Percentiles rank a stretch among this genome's conserved stretches.
These are phyloP conservation scores for Trichechus manatus DNA, from an alignment of 2,113 vertebrate genomes.

Conservation along the genomic window DNA sequence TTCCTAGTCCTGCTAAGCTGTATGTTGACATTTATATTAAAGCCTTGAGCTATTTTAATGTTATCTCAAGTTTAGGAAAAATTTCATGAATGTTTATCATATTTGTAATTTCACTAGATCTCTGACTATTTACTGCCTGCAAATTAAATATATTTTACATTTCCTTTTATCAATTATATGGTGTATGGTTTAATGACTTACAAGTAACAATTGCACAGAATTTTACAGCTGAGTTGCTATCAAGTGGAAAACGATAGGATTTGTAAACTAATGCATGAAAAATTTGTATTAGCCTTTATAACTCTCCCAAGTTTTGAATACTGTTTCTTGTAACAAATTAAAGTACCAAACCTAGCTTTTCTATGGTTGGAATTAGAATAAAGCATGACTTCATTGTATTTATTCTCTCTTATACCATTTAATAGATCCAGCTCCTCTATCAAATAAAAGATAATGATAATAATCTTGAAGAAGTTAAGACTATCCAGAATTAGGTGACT, in stretches of 20 bases:
- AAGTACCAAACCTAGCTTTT: neutral
- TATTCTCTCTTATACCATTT: neutral
- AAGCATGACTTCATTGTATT: neutral
- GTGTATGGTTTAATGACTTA: neutral
- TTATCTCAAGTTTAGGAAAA: neutral
- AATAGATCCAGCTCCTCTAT: neutral
- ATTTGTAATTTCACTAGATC: neutral
- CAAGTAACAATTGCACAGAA: neutral
- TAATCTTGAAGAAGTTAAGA: neutral
- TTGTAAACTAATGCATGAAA: neutral
- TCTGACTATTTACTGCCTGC: neutral
- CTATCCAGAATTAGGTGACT: neutral
- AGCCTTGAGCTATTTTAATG: neutral
- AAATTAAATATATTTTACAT: neutral
- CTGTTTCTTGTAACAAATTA: neutral
- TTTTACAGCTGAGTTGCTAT: neutral
- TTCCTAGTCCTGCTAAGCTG: neutral
- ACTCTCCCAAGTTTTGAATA: neutral
- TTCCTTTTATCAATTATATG: neutral
- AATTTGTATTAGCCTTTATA: neutral
- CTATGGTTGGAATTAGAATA: neutral
- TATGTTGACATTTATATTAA: neutral
- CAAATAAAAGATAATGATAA: neutral
- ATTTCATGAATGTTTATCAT: conserved; percentile 19
- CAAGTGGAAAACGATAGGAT: neutral